Percentiles rank a stretch among this genome's conserved stretches.
These are phyloP conservation scores for Operophtera brumata DNA, from an alignment of 2,888 invertebrate genomes.

Conservation along the genomic window DNA sequence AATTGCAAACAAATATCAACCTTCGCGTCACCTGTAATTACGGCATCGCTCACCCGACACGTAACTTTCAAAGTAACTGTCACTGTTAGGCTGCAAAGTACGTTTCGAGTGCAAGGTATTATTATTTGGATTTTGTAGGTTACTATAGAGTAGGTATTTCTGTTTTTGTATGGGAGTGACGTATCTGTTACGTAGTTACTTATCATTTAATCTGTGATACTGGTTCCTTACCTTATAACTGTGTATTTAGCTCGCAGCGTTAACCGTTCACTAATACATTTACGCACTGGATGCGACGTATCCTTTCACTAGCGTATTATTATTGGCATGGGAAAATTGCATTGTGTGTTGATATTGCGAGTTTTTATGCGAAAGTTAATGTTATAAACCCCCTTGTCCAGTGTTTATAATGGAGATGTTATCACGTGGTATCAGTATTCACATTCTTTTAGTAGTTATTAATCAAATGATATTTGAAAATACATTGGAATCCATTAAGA, in stretches of 20 bases:
- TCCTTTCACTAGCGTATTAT: conserved; percentile 34
- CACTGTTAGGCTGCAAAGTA: too few species aligned
- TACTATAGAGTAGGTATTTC: too few species aligned
- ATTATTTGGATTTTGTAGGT: too few species aligned
- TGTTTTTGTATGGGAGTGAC: too few species aligned
- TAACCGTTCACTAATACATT: conserved; percentile 42
- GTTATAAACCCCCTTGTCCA: conserved; percentile 5
- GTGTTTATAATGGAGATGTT: conserved; percentile 6
- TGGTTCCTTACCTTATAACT: not conserved
- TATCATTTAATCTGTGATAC: not conserved
- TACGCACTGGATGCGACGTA: conserved; percentile 37
- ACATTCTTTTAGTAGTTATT: too few species aligned
- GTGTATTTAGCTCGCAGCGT: conserved; percentile 37
- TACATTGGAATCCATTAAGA: too few species aligned
- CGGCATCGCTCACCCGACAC: conserved; percentile 16
- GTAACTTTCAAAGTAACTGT: not conserved
- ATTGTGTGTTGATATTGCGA: conserved; percentile 15
- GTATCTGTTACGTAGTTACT: too few species aligned
- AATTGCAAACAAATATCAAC: conserved; percentile 65
- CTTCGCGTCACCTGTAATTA: conserved; percentile 58
- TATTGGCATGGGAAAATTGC: conserved; percentile 22
- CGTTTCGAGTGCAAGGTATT: too few species aligned
- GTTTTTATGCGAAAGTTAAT: conserved; percentile 27
- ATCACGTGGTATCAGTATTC: conserved; percentile 5
- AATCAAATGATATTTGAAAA: too few species aligned